Evolutionary conservation across 2,797 vertebrate species (phyloP), one percentile per base, ranked within the genome.

Genomic region (Balearica regulorum): DNA sequence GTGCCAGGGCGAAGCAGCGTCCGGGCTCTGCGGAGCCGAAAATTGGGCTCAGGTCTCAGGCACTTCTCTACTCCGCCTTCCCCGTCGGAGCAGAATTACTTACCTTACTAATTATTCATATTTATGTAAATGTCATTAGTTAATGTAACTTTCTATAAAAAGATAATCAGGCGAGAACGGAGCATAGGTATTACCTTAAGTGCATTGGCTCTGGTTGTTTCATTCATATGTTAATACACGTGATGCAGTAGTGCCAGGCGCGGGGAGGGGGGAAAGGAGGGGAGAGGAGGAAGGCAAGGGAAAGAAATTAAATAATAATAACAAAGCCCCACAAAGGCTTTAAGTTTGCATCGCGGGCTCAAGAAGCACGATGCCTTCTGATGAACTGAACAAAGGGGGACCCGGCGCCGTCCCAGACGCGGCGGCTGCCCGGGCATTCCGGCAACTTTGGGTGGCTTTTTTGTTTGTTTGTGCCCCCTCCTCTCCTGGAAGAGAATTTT

Each of bases 161-260:
- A 97, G 96, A 97, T 97, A 96, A 96, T 97, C 95, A 97, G 96
- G 87, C 82, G 60, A 96, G 95, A 96, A 89, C 14, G 80, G 61
- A 95, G 95, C 89, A 96, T 93, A 97, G 95, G 95, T 96, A 96
- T 95, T 97, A 96, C 96, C 96, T 97, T 96, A 96, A 97, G 93
- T 95, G 89, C 95, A 96, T 93, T 95, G 92, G 89, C 89, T 93
- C 66, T 94, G 79, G 41, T 97, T 75, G 92, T 97, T 97, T 97
- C 96, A 97, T 97, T 97, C 96, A 97, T 97, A 95, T 97, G 96
- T 96, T 97, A 97, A 97, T 97, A 94, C 96, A 97, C 96, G 96
- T 97, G 96, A 96, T 95, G 96, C 89, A 51, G 93, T 75, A 83
- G 92, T 95, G 92, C 95, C 94, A 94, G 90, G 86, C 70, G 66